Conservation (phyloP, 2,113 vertebrate species). For the Centropus unirufus region DNA sequence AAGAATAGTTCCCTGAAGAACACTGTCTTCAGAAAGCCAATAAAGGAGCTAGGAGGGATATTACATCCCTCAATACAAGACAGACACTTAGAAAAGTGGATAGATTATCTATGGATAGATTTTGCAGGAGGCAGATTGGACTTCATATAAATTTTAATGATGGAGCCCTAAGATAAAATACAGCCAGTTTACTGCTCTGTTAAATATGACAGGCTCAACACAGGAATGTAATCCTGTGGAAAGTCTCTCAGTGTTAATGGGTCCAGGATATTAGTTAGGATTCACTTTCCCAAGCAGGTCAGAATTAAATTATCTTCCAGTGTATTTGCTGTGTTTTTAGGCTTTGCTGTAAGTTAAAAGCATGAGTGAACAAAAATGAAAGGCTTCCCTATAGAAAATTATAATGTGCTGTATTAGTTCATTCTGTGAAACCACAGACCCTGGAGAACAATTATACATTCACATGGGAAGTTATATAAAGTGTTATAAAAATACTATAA, state of each 20-base stretch:
- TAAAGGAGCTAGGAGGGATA: background rate
- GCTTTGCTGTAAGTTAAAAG: background rate
- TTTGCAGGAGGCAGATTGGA: background rate
- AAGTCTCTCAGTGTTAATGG: background rate
- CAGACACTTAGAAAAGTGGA: background rate
- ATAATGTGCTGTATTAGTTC: background rate
- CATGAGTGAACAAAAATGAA: background rate
- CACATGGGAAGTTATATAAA: background rate
- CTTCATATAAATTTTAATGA: background rate
- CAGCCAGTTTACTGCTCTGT: background rate
- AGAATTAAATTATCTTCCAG: background rate
- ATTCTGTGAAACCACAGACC: background rate
- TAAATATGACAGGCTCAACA: fast-evolving
- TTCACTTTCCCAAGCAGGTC: background rate
- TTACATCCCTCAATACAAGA: background rate
- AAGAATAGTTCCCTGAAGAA: background rate
- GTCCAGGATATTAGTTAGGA: background rate
- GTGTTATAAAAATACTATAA: background rate
- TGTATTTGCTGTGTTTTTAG: background rate
- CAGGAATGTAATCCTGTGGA: background rate
- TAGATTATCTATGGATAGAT: background rate
- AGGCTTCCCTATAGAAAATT: background rate
- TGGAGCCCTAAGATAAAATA: background rate
- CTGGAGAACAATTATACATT: background rate
- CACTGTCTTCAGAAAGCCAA: background rate